Conservation (phyloP, 2,888 invertebrate genomes). For the Aphidius colemani region DNA sequence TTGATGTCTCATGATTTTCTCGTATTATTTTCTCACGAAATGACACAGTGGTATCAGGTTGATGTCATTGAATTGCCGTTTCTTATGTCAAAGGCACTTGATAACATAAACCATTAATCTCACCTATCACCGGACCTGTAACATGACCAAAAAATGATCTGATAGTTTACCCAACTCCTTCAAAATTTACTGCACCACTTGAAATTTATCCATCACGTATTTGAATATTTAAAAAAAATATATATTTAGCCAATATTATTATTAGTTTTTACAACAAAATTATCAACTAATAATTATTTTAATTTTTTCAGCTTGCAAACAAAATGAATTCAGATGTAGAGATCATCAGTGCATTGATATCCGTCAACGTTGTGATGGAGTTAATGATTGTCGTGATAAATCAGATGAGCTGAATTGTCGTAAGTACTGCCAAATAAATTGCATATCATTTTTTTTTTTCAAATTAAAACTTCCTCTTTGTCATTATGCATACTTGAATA, state of each 20-base stretch:
- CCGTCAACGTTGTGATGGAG: conserved; percentile 63
- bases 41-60: conserved; percentile 44
- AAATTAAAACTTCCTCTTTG: background rate
- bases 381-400: conserved; percentile 64
- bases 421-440: conserved; percentile 47
- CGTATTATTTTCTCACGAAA: conserved; percentile 36
- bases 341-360: conserved; percentile 67
- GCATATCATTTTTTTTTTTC: background rate
- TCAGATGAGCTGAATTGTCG: conserved; percentile 72
- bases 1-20: conserved; percentile 28
- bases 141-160: no score
- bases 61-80: conserved; percentile 44
- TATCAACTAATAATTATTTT: background rate
- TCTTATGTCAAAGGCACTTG: conserved; percentile 45
- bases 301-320: conserved; percentile 61
- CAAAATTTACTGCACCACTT: no score
- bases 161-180: no score
- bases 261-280: background rate
- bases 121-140: no score
- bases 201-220: no score
- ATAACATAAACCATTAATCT: no score
- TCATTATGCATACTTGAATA: background rate
- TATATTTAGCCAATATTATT: no score
- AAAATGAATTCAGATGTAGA: conserved; percentile 67
- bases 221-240: no score